Conservation (phyloP, 2,888 invertebrate species). For the Gymnocheta viridis region DNA sequence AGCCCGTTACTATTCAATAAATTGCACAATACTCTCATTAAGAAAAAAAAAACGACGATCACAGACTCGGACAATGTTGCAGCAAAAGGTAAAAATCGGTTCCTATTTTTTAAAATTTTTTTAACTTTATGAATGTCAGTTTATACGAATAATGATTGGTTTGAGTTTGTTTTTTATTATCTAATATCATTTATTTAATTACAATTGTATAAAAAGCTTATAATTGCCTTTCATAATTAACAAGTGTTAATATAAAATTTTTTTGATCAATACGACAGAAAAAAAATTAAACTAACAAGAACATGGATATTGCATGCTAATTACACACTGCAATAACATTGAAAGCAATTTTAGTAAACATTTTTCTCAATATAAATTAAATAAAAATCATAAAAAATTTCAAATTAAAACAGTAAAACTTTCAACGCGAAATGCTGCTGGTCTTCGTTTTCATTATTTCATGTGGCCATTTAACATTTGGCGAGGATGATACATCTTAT, state of each 20-base stretch:
- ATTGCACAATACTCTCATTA: no score
- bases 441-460: neutral
- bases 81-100: no score
- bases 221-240: neutral
- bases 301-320: constrained; percentile 48
- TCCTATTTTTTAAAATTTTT: no score
- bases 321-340: neutral
- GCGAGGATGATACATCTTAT: constrained; percentile 7
- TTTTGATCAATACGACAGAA: neutral
- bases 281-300: constrained; percentile 28
- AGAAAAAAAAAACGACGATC: no score
- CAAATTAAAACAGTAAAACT: neutral
- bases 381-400: neutral
- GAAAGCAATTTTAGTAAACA: constrained; percentile 11
- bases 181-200: neutral
- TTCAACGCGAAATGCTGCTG: neutral
- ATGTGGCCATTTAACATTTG: neutral
- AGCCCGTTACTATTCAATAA: no score
- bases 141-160: neutral
- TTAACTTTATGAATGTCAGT: no score
- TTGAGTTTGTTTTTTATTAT: neutral
- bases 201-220: neutral
- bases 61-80: no score
- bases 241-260: constrained; percentile 14
- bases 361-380: constrained; percentile 26